phyloP scores from a whole-genome alignment of 2,888 invertebrate genomes.

The Rhingia rostrata region DNA sequence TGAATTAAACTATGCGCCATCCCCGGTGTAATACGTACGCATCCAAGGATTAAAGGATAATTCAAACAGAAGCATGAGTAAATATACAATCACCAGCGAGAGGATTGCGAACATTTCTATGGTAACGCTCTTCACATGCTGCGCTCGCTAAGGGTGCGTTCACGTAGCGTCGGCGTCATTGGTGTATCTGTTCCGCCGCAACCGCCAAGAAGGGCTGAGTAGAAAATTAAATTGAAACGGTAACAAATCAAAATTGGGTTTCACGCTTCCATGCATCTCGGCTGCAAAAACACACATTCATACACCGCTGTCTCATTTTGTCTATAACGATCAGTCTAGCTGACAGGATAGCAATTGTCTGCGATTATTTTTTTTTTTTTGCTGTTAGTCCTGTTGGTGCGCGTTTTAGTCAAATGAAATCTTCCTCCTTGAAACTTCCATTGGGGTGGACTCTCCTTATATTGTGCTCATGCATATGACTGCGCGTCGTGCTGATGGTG shows the following conservation, averaged over 20 bases:
- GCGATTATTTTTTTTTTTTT: slow-evolving; percentile 32
- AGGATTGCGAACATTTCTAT: slow-evolving; percentile 10
- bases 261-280: slow-evolving; percentile 54
- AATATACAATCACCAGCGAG: slow-evolving; percentile 47
- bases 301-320: slow-evolving; percentile 20
- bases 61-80: slow-evolving; percentile 56
- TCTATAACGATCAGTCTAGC: slow-evolving; percentile 55
- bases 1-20: slow-evolving; percentile 43
- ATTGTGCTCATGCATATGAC: slow-evolving; percentile 35
- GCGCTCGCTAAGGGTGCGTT: slow-evolving; percentile 25
- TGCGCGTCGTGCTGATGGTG: slow-evolving; percentile 9
- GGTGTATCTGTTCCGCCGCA: not conserved
- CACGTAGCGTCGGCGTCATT: slow-evolving; percentile 7
- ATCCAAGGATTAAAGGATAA: slow-evolving; percentile 57
- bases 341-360: slow-evolving; percentile 59
- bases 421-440: slow-evolving; percentile 24
- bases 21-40: slow-evolving; percentile 48
- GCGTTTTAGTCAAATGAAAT: slow-evolving; percentile 16
- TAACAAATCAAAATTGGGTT: slow-evolving; percentile 75
- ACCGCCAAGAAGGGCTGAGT: not conserved
- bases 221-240: slow-evolving; percentile 69
- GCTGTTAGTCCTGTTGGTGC: not conserved
- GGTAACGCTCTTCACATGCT: not conserved
- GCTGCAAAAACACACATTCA: not conserved
- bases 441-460: slow-evolving; percentile 51